Percentiles rank a stretch among this genome's conserved stretches.
phyloP scores from a whole-genome alignment of 37 sponge, comb jelly and placozoan genomes.

The Cliona cf. orientalis region DNA sequence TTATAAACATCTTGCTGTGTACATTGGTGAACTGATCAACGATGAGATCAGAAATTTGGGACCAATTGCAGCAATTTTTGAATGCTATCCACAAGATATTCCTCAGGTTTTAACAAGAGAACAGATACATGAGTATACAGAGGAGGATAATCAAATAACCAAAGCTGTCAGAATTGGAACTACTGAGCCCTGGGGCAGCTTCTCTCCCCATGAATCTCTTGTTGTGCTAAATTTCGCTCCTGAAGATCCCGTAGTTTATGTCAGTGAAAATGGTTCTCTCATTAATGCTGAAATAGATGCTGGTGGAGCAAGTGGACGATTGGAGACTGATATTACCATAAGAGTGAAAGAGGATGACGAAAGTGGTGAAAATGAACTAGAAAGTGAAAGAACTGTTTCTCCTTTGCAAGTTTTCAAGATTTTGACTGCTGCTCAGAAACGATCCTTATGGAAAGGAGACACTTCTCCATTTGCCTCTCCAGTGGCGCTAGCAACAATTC shows the following conservation, averaged over 20 bases:
- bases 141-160: neutral
- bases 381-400: neutral
- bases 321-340: no score
- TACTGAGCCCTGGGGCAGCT: neutral
- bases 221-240: conserved; percentile 27
- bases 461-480: conserved; percentile 7
- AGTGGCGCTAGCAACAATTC: conserved; percentile 9
- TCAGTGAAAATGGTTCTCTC: neutral
- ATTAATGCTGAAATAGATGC: conserved; percentile 13
- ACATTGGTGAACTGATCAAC: neutral
- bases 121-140: neutral
- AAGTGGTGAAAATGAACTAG: neutral
- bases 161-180: neutral
- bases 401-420: conserved; percentile 25
- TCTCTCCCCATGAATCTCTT: neutral
- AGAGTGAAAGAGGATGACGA: no score
- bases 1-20: conserved; percentile 13
- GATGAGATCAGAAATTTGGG: conserved; percentile 1
- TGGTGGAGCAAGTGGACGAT: no score
- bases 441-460: neutral
- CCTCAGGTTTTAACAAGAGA: neutral
- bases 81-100: conserved; percentile 43
- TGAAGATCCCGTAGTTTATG: conserved; percentile 32
- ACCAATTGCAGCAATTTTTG: conserved; percentile 30
- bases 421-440: neutral